Conservation (phyloP, 2,113 vertebrate genomes). For the Oryzias woworae region DNA sequence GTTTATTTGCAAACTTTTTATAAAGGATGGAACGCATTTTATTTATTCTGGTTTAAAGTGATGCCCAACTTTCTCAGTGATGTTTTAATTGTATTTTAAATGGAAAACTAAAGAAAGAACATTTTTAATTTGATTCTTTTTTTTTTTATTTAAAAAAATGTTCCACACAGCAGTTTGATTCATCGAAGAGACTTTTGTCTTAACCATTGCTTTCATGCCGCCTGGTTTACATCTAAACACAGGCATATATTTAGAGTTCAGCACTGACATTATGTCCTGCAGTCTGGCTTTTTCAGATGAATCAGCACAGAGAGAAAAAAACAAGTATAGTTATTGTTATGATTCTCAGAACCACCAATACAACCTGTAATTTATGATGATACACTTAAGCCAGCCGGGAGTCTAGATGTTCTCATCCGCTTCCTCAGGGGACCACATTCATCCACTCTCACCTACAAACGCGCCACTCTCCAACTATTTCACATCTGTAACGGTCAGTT, state of each 20-base stretch:
- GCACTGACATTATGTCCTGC: slow-evolving; percentile 4
- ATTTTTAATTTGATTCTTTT: no score
- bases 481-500: background rate
- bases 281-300: slow-evolving; percentile 2
- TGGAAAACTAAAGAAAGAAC: no score
- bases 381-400: slow-evolving; percentile 46
- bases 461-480: background rate
- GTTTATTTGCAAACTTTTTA: slow-evolving; percentile 5
- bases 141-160: no score
- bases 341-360: slow-evolving; percentile 24
- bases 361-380: slow-evolving; percentile 39
- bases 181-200: no score
- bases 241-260: slow-evolving; percentile 9
- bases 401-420: slow-evolving; percentile 40
- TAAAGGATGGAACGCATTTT: no score
- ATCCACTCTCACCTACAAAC: slow-evolving; percentile 11
- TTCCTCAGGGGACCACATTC: slow-evolving; percentile 29
- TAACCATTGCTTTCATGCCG: slow-evolving; percentile 9
- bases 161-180: no score
- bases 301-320: background rate
- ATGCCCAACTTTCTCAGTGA: no score
- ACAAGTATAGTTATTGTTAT: background rate
- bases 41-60: no score
- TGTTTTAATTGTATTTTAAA: no score
- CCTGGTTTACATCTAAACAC: slow-evolving; percentile 11